Evolutionary conservation across 30 jellyfish, hydroid and myxozoan genomes (phyloP), one percentile per base, ranked within the genome.

Genomic region (Turritopsis dohrnii): DNA sequence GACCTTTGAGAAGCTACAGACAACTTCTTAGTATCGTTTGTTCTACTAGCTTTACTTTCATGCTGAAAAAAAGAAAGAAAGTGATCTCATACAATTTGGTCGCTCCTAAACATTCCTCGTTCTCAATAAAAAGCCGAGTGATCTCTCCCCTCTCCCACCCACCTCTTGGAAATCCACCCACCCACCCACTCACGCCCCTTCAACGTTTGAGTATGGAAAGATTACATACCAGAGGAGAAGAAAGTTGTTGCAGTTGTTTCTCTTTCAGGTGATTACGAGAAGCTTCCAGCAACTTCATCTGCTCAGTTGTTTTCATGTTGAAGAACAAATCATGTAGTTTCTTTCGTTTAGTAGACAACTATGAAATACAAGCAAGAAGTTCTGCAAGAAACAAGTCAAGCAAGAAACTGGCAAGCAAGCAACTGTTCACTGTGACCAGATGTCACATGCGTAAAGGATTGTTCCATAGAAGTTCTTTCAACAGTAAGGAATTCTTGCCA

Each of bases 1-100:
- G 85, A 29, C 29, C 85, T 77, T 60, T 77, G 85, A 29, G 85
- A 77, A 29, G 85, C 85, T 29, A 66, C 53, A 25, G 85, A 77
- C 72, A 77, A 52, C 75, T 77, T 77, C 53, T 77, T 77, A 20
- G 8, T 21, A 77, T 24, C 22, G 66, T 30, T 7, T 9, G 31
- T 69, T 69, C 30, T 27, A 21, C 30, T 19, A 8, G 9, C 77
- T 69, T 69, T 0, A 0, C 23, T 8, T 69, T 27, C 30, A 9
- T 69, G 77, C 30, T 69, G 17, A n/a, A 69, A 69, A 27, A 69
- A 69, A 16, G 8, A 0, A 69, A 0, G 77, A 69, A 69, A 69
- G 19, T n/a, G 17, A 69, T 3, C 60, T 13, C 13, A n/a, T n/a
- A n/a, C n/a, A n/a, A n/a, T n/a, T n/a, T n/a, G n/a, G n/a, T n/a